Conservation (phyloP, 2,113 vertebrate species). For the Pterocles orientalis region DNA sequence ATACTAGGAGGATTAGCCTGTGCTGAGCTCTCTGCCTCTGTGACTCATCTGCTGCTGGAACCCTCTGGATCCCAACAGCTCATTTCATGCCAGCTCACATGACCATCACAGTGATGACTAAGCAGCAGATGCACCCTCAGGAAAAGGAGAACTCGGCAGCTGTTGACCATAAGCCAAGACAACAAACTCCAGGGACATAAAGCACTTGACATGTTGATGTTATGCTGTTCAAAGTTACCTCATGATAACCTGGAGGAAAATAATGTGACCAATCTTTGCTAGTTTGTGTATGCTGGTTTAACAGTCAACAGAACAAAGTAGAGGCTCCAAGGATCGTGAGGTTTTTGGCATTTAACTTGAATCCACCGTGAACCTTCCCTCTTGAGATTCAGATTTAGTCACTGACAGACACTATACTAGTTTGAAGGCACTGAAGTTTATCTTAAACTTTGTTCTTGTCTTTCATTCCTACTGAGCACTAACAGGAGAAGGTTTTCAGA, state of each 20-base stretch:
- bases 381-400: background rate
- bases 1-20: background rate
- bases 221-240: background rate
- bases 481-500: background rate
- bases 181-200: background rate
- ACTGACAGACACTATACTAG: background rate
- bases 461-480: background rate
- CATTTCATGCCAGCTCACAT: background rate
- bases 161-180: background rate
- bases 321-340: background rate
- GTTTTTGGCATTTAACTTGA: background rate
- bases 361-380: background rate
- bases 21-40: background rate
- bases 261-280: background rate
- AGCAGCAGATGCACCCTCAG: constrained; percentile 9
- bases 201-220: background rate
- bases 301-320: background rate
- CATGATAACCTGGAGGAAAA: background rate
- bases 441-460: background rate
- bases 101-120: background rate
- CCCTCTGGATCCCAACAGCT: background rate
- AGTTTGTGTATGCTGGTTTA: background rate
- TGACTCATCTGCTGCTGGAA: constrained; percentile 31
- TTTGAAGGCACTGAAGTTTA: background rate
- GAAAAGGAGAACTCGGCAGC: background rate